These are phyloP conservation scores for Bufo bufo DNA, from an alignment of 2,113 vertebrate species.

Conservation along the genomic window DNA sequence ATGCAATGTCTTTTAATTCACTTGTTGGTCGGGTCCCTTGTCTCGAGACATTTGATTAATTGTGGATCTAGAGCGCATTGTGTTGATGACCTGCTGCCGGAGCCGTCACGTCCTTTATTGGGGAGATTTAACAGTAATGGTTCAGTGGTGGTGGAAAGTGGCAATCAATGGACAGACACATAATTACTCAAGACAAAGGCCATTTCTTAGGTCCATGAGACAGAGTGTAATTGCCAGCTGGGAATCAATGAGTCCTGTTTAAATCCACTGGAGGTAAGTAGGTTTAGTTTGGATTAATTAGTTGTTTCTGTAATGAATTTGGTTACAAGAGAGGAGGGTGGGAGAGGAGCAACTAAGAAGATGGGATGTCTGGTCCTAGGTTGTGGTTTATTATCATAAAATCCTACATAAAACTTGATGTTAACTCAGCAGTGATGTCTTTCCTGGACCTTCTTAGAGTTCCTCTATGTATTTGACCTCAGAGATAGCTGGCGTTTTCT, in stretches of 20 bases:
- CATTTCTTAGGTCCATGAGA: conserved; percentile 6
- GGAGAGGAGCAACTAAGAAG: background rate
- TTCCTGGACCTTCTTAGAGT: too few species aligned
- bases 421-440: too few species aligned
- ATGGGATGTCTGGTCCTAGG: too few species aligned
- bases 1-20: background rate
- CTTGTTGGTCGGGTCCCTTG: background rate
- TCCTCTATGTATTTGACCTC: too few species aligned
- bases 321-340: background rate
- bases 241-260: conserved; percentile 1
- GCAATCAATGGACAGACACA: conserved; percentile 37
- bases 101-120: conserved; percentile 27
- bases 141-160: conserved; percentile 15
- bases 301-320: background rate
- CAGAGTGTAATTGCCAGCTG: conserved; percentile 34
- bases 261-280: background rate
- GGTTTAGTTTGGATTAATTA: conserved; percentile 14
- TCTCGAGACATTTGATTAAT: background rate
- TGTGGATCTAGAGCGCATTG: background rate
- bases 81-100: background rate
- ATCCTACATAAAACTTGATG: too few species aligned
- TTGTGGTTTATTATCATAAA: too few species aligned
- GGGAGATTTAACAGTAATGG: conserved; percentile 28
- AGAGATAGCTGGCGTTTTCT: background rate
- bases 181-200: conserved; percentile 40